Evolutionary conservation across 2,888 invertebrate species (phyloP).

Genomic region (Furcula furcula): DNA sequence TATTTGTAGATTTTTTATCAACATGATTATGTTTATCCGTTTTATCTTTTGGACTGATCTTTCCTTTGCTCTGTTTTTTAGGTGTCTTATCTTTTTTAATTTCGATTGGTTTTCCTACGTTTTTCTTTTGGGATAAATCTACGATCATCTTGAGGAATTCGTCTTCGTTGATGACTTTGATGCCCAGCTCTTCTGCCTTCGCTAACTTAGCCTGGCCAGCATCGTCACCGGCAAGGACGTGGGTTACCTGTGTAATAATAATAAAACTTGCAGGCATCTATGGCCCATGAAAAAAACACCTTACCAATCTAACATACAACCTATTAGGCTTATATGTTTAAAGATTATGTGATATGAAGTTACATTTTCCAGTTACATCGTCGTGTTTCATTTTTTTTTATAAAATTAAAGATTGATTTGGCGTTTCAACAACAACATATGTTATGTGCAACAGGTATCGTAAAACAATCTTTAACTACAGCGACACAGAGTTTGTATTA

Average conservation of each 20-base stretch:
- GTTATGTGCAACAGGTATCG: no score
- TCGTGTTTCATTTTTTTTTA: no score
- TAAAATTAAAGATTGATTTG: no score
- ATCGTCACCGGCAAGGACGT: slow-evolving; percentile 92
- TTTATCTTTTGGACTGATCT: slow-evolving; percentile 25
- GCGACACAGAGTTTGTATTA: no score
- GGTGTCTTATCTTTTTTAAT: slow-evolving; percentile 34
- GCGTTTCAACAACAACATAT: no score
- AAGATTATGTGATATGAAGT: no score
- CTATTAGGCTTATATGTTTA: no score
- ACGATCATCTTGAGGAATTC: slow-evolving; percentile 90
- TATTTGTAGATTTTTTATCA: slow-evolving; percentile 24
- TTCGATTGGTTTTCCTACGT: slow-evolving; percentile 21
- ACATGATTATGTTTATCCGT: slow-evolving; percentile 22
- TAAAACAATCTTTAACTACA: no score
- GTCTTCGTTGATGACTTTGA: slow-evolving; percentile 91
- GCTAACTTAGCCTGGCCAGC: slow-evolving; percentile 92
- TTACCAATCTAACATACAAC: no score
- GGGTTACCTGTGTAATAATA: slow-evolving; percentile 86
- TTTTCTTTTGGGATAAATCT: slow-evolving; percentile 40
- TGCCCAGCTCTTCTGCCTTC: slow-evolving; percentile 86
- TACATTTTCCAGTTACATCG: no score
- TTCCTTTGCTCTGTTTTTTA: slow-evolving; percentile 23
- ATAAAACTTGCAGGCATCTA: no score
- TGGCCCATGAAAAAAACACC: no score